phyloP scores from a whole-genome alignment of 2,113 vertebrate genomes.

The Eretmochelys imbricata region DNA sequence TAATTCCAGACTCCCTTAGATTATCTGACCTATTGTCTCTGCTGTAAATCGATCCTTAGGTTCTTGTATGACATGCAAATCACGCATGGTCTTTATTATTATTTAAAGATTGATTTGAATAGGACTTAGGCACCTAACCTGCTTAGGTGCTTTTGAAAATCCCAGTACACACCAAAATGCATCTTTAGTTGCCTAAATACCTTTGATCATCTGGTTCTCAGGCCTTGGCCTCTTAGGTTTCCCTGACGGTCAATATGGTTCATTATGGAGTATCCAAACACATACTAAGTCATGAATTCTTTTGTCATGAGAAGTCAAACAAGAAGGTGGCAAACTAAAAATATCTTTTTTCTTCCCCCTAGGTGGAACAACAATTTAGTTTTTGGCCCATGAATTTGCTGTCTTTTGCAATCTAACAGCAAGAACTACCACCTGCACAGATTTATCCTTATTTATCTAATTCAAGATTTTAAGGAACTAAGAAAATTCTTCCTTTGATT shows the following conservation, averaged over 20 bases:
- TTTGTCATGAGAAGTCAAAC: not conserved
- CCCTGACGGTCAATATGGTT: not conserved
- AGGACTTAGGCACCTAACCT: not conserved
- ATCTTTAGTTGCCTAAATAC: not conserved
- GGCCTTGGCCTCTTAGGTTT: not conserved
- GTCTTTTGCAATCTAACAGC: not conserved
- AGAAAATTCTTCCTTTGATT: not conserved
- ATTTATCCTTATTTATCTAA: not conserved
- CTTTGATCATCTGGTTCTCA: not conserved
- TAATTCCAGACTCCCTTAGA: not conserved
- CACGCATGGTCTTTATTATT: not conserved
- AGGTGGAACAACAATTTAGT: not conserved
- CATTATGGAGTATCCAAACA: not conserved
- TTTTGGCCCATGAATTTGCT: not conserved
- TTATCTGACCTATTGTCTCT: not conserved
- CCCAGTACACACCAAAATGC: not conserved
- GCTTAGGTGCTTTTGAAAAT: not conserved
- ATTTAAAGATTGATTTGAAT: not conserved
- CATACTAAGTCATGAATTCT: not conserved
- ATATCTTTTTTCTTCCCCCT: not conserved
- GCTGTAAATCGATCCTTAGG: not conserved
- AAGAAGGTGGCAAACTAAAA: not conserved
- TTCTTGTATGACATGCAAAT: not conserved
- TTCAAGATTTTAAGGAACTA: not conserved
- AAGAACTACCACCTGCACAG: not conserved